Percentiles rank a stretch among this genome's conserved stretches.
These are phyloP conservation scores for Mastomys natalensis DNA, from an alignment of 2,113 vertebrate genomes.

Conservation along the genomic window DNA sequence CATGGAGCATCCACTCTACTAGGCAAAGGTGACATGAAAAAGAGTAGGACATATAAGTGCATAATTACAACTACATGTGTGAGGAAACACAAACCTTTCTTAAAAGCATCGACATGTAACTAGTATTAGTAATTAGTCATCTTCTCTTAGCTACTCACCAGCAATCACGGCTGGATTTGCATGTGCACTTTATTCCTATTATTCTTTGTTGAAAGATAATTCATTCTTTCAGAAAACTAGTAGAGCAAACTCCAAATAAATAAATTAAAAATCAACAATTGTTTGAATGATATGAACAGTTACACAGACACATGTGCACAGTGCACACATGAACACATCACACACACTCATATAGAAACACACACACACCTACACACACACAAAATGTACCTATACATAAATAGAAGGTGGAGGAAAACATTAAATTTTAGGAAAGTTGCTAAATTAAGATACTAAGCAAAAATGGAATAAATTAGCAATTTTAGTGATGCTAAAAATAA, in stretches of 20 bases:
- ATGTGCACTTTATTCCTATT: not conserved
- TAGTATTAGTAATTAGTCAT: not conserved
- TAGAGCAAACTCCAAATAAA: not conserved
- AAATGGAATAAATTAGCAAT: not conserved
- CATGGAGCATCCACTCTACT: constrained; percentile 69
- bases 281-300: not conserved
- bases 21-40: not conserved
- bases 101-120: not conserved
- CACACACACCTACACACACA: not conserved
- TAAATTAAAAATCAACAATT: not conserved
- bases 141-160: not conserved
- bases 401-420: not conserved
- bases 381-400: not conserved
- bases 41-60: not conserved
- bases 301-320: not conserved
- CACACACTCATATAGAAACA: not conserved
- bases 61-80: not conserved
- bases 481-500: not conserved
- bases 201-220: constrained; percentile 28
- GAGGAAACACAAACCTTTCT: not conserved
- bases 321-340: too few relatives aligned
- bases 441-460: not conserved
- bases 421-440: not conserved
- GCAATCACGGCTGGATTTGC: not conserved
- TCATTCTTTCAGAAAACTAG: not conserved